These are phyloP conservation scores for Phallusia fumigata DNA, from an alignment of 23 tunicate species.

Conservation along the genomic window DNA sequence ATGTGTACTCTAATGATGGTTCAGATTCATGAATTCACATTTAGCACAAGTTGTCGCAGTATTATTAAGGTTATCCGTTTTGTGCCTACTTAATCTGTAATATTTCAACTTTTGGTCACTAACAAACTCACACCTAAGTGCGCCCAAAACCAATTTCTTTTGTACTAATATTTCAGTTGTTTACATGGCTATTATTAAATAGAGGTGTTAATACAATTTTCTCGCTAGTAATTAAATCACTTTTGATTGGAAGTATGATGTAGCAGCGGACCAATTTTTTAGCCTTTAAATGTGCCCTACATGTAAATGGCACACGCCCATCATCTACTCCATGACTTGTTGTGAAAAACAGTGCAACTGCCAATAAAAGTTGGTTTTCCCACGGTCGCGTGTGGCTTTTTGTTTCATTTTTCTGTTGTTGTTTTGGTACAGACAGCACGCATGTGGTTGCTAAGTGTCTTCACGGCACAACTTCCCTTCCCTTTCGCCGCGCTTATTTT, in stretches of 20 bases:
- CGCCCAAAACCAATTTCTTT: too few species aligned
- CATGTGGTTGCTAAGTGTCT: conserved; percentile 8
- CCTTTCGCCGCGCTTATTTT: not conserved
- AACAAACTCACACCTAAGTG: not conserved
- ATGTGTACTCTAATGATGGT: not conserved
- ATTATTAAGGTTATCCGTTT: not conserved
- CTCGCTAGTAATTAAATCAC: too few species aligned
- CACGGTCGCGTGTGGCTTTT: not conserved
- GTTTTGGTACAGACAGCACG: not conserved
- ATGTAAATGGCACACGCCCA: too few species aligned
- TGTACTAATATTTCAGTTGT: too few species aligned
- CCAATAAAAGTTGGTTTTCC: not conserved
- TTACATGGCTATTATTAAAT: too few species aligned
- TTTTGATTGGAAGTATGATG: too few species aligned
- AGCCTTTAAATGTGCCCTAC: too few species aligned
- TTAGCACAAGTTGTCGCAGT: not conserved
- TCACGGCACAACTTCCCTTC: not conserved
- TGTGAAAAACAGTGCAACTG: not conserved
- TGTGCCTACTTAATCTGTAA: not conserved
- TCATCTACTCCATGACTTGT: too few species aligned
- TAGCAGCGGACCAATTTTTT: too few species aligned
- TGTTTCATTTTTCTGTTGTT: conserved; percentile 9
- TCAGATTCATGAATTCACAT: not conserved
- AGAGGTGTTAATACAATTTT: too few species aligned
- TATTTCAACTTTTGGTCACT: not conserved